Evolutionary conservation across 2,797 vertebrate species (phyloP).

Genomic region (Diplodus puntazzo): DNA sequence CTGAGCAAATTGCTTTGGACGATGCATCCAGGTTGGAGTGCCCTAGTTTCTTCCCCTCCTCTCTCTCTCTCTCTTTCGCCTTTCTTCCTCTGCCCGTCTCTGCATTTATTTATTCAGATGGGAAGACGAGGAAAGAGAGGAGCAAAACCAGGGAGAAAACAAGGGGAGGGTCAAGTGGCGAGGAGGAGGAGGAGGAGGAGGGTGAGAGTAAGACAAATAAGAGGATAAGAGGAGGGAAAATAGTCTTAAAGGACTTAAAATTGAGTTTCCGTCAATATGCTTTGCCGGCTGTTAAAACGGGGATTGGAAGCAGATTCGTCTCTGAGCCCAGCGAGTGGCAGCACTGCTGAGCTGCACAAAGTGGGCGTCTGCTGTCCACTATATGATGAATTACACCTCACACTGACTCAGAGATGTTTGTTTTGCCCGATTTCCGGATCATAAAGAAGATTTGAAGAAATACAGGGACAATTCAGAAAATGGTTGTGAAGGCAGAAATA

Average conservation of each 20-base stretch:
- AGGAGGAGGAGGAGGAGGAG: constrained; percentile 33
- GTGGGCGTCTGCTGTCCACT: constrained; percentile 17
- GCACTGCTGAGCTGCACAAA: constrained; percentile 11
- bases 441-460: background rate
- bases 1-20: constrained; percentile 78
- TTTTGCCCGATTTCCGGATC: background rate
- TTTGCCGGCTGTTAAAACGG: constrained; percentile 32
- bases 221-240: constrained; percentile 65
- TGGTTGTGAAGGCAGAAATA: too few species aligned
- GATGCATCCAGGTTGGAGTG: constrained; percentile 80
- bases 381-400: constrained; percentile 6
- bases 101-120: constrained; percentile 78
- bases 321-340: constrained; percentile 13
- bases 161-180: constrained; percentile 15
- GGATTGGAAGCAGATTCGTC: constrained; percentile 53
- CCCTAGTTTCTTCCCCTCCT: constrained; percentile 73
- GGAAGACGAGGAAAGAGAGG: constrained; percentile 23
- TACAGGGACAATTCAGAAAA: background rate
- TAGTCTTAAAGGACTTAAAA: constrained; percentile 61
- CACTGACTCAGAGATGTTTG: background rate
- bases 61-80: constrained; percentile 25
- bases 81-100: constrained; percentile 58
- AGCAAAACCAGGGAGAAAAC: constrained; percentile 30
- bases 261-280: constrained; percentile 55
- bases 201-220: constrained; percentile 57